A percentile compares a stretch with the other conserved stretches of the same genome.
Conservation (phyloP, 1,140 invertebrate genomes). For the Macrosteles quadrilineatus region DNA sequence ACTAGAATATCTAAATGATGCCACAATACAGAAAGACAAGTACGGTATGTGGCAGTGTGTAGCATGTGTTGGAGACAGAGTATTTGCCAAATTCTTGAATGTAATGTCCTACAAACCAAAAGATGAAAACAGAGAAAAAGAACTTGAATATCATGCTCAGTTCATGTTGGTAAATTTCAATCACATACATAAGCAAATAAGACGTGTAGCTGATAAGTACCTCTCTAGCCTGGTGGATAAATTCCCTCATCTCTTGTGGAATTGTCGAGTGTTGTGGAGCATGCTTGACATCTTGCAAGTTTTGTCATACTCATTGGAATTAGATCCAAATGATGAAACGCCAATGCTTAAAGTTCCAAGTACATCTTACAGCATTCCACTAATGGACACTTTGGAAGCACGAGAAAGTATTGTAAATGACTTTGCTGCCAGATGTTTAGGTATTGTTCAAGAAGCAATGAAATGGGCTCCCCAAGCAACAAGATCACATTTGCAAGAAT, state of each 20-base stretch:
- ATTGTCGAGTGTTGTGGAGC: conserved; percentile 85
- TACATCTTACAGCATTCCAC: conserved; percentile 80
- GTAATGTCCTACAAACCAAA: conserved; percentile 83
- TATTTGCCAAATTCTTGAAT: conserved; percentile 86
- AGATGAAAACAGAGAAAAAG: conserved; percentile 79
- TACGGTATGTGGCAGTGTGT: conserved; percentile 96
- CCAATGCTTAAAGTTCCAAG: conserved; percentile 80
- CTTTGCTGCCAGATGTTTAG: conserved; percentile 89
- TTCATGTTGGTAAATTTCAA: conserved; percentile 97
- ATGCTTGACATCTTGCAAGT: conserved; percentile 97
- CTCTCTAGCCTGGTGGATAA: conserved; percentile 87
- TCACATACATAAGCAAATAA: conserved; percentile 92
- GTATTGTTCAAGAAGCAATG: conserved; percentile 95
- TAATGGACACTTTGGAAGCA: conserved; percentile 90
- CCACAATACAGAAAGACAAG: conserved; percentile 95
- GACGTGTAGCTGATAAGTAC: conserved; percentile 93
- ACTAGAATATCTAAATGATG: conserved; percentile 92
- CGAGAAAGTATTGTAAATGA: conserved; percentile 86
- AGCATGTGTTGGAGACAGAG: conserved; percentile 79
- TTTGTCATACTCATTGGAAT: conserved; percentile 82
- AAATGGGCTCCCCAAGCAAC: conserved; percentile 97
- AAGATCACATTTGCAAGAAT: conserved; percentile 91
- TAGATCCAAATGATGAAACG: conserved; percentile 93
- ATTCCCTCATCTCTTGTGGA: conserved; percentile 75
- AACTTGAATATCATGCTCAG: conserved; percentile 92